These are phyloP conservation scores for Tylochromis polylepis DNA, from an alignment of 2,113 vertebrate species.

Conservation along the genomic window DNA sequence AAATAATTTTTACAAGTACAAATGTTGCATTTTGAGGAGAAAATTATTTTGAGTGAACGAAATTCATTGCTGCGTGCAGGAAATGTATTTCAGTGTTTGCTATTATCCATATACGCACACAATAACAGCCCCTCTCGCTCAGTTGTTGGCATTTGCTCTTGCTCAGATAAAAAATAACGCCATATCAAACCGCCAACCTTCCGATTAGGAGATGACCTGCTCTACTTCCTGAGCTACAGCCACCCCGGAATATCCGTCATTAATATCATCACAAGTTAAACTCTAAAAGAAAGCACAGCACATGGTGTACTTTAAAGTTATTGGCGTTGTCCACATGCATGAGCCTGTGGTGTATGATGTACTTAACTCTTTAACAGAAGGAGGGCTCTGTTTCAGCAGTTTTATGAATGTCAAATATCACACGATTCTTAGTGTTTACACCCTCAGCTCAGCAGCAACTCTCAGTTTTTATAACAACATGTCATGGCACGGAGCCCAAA, in stretches of 20 bases:
- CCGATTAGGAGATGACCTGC: neutral
- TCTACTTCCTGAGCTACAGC: neutral
- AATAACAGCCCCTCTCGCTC: too few species aligned
- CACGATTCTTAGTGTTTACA: slow-evolving; percentile 2
- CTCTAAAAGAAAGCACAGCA: neutral
- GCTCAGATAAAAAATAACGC: too few species aligned
- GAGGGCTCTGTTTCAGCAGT: neutral
- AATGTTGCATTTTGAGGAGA: too few species aligned
- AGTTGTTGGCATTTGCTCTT: too few species aligned
- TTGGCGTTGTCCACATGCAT: neutral
- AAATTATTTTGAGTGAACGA: too few species aligned
- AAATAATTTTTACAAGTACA: too few species aligned
- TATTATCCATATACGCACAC: too few species aligned
- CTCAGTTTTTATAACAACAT: neutral
- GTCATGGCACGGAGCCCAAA: neutral
- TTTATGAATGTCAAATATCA: neutral
- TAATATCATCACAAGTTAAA: neutral
- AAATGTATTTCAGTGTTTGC: too few species aligned
- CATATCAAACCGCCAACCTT: neutral
- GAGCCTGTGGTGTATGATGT: neutral
- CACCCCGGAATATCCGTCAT: neutral
- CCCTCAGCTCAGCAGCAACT: neutral
- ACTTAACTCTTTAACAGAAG: neutral
- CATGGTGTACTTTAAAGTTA: neutral
- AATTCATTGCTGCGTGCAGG: too few species aligned